These are phyloP conservation scores for Diachrysia chrysitis DNA, from an alignment of 2,888 invertebrate species.

Conservation along the genomic window DNA sequence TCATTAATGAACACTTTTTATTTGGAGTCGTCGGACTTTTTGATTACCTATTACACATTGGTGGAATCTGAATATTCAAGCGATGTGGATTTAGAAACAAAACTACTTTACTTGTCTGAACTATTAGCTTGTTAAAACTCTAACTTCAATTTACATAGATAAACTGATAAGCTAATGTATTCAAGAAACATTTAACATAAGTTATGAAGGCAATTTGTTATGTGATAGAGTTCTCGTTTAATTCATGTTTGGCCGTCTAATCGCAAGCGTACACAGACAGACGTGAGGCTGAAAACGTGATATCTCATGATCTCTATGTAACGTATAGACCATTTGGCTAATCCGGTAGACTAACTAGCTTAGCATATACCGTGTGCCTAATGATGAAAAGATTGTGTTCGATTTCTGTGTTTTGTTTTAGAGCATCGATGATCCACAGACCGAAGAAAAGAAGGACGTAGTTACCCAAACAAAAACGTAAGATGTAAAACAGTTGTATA, in stretches of 20 bases:
- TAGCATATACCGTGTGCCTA: neutral
- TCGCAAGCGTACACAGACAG: slow-evolving; percentile 32
- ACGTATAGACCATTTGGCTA: slow-evolving; percentile 31
- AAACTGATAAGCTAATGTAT: slow-evolving; percentile 40
- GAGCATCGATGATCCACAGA: too few relatives aligned
- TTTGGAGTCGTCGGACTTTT: too few relatives aligned
- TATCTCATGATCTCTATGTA: slow-evolving; percentile 35
- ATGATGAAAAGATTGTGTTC: too few relatives aligned
- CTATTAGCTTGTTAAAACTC: slow-evolving; percentile 13
- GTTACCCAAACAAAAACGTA: too few relatives aligned
- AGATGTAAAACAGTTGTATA: too few relatives aligned
- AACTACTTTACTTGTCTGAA: neutral
- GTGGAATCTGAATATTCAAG: too few relatives aligned
- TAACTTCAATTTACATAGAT: slow-evolving; percentile 36
- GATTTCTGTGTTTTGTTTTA: too few relatives aligned
- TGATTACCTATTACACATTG: too few relatives aligned
- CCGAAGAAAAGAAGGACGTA: too few relatives aligned
- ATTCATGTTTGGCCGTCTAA: slow-evolving; percentile 38
- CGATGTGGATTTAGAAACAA: too few relatives aligned
- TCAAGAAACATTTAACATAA: slow-evolving; percentile 39
- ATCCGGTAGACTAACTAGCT: slow-evolving; percentile 7
- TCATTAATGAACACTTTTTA: too few relatives aligned
- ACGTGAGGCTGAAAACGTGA: slow-evolving; percentile 42
- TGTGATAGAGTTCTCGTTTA: slow-evolving; percentile 45
- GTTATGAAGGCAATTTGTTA: slow-evolving; percentile 45